A percentile compares a stretch with the other conserved stretches of the same genome.
Conservation (phyloP, 2,113 vertebrate genomes). For the Mustelus asterias region DNA sequence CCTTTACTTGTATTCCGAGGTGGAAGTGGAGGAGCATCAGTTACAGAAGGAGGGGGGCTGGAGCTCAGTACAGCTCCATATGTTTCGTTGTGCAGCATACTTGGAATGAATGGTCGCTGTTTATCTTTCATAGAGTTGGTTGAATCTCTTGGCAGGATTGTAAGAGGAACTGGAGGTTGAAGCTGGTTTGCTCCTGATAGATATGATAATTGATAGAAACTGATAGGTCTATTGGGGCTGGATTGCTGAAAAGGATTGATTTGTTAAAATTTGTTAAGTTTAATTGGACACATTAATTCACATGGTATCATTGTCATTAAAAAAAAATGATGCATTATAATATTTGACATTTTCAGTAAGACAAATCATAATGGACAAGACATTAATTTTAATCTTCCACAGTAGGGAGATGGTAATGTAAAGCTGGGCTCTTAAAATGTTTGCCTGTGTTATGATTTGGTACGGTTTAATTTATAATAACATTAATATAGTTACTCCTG, state of each 20-base stretch:
- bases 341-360: not conserved
- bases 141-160: constrained; percentile 65
- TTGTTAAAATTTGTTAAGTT: constrained; percentile 8
- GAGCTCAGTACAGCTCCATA: constrained; percentile 81
- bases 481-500: not conserved
- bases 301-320: not conserved
- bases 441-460: not conserved
- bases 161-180: constrained; percentile 52
- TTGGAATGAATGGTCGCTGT: constrained; percentile 75
- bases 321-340: not conserved
- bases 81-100: constrained; percentile 89
- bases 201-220: constrained; percentile 92
- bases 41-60: constrained; percentile 55
- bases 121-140: constrained; percentile 76
- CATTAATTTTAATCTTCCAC: not conserved
- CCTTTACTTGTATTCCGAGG: constrained; percentile 89
- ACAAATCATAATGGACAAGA: not conserved
- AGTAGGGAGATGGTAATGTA: not conserved
- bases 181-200: constrained; percentile 70
- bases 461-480: no score
- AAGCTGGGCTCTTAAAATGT: not conserved
- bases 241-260: constrained; percentile 59
- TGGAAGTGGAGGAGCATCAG: constrained; percentile 79
- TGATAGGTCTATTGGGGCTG: constrained; percentile 90
- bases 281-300: not conserved